These are phyloP conservation scores for Antechinus flavipes DNA, from an alignment of 2,113 vertebrate species.

Conservation along the genomic window DNA sequence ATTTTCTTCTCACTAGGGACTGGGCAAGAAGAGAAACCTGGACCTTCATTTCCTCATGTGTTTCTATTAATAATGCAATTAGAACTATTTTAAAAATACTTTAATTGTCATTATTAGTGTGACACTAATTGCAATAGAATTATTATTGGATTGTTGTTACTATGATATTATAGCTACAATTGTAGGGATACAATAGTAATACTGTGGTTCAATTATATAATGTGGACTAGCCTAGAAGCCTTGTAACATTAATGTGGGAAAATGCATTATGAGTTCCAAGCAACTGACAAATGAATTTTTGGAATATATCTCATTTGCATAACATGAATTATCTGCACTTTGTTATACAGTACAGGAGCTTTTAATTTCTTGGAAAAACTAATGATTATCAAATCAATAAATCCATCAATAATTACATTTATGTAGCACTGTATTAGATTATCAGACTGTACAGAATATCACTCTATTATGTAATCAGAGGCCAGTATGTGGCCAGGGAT, in stretches of 20 bases:
- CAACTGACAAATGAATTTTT: constrained; percentile 22
- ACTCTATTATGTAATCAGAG: not conserved
- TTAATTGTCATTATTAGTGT: not conserved
- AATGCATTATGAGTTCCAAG: constrained; percentile 42
- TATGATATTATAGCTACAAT: not conserved
- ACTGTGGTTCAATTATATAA: not conserved
- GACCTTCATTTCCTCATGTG: not conserved
- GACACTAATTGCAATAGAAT: not conserved
- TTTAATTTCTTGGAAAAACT: constrained; percentile 25
- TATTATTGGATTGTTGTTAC: not conserved
- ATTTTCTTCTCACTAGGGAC: not conserved
- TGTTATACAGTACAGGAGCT: constrained; percentile 17
- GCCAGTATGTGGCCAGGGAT: not conserved
- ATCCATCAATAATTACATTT: no score
- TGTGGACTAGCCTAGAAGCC: constrained; percentile 8
- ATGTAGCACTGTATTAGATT: not conserved
- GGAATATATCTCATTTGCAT: not conserved
- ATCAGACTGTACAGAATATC: not conserved
- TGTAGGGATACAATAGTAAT: not conserved
- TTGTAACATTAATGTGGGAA: constrained; percentile 16
- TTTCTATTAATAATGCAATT: not conserved
- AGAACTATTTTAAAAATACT: not conserved
- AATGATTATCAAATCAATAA: not conserved
- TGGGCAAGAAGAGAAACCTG: not conserved
- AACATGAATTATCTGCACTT: not conserved